Percentiles rank a stretch among this genome's conserved stretches.
Conservation (phyloP, 2,113 vertebrate species). For the Synchiropus splendidus region DNA sequence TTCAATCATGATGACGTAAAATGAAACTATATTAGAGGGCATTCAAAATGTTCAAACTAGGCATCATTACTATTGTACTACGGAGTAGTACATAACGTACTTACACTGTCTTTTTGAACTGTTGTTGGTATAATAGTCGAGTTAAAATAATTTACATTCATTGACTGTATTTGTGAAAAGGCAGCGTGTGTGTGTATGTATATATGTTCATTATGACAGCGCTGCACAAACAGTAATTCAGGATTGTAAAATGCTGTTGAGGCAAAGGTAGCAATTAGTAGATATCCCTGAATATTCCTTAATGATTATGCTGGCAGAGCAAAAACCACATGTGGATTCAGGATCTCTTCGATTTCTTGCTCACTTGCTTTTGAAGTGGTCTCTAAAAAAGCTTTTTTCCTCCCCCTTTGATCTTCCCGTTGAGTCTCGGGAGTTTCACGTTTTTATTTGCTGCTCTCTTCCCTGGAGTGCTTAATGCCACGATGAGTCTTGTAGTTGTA, state of each 20-base stretch:
- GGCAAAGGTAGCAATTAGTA: slow-evolving; percentile 26
- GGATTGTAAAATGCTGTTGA: slow-evolving; percentile 14
- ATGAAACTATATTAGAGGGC: too few species aligned
- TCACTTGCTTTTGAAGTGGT: slow-evolving; percentile 50
- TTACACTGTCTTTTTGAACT: background rate
- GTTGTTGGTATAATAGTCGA: slow-evolving; percentile 5
- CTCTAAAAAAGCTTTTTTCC: slow-evolving; percentile 16
- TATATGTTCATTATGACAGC: slow-evolving; percentile 7
- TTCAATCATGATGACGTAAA: too few species aligned
- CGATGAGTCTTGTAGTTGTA: slow-evolving; percentile 4
- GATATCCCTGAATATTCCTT: slow-evolving; percentile 29
- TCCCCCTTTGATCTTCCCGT: slow-evolving; percentile 20
- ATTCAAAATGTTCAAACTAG: too few species aligned
- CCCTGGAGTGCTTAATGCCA: slow-evolving; percentile 1
- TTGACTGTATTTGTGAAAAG: too few species aligned
- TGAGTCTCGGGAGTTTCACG: slow-evolving; percentile 25
- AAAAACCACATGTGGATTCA: slow-evolving; percentile 33
- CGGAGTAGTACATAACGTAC: too few species aligned
- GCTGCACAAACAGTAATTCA: slow-evolving; percentile 36
- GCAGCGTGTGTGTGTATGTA: too few species aligned
- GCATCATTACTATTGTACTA: too few species aligned
- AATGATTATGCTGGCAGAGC: slow-evolving; percentile 24
- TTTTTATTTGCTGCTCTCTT: slow-evolving; percentile 16
- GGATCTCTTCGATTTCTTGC: slow-evolving; percentile 21
- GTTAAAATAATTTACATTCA: slow-evolving; percentile 12